Evolutionary conservation across 2,113 vertebrate genomes (phyloP), one percentile per base, ranked within the genome.

Genomic region (Lota lota): DNA sequence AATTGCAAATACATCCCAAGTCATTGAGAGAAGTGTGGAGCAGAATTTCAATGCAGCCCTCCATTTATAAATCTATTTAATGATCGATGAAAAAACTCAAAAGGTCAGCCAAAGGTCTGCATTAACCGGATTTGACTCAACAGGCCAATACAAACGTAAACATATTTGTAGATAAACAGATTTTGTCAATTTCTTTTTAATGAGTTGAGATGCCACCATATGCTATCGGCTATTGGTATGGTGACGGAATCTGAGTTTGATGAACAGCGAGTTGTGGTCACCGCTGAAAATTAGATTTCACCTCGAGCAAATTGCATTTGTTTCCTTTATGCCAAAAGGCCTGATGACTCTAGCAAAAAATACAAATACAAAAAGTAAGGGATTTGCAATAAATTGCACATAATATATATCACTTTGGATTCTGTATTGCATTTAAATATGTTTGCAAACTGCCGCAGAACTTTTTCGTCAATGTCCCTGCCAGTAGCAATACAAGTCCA

Each of bases 311-410:
- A 72, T 56, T 50, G 67, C 58, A 73, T 77, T 63, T 72, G 20
- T 72, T 66, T 50, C 67, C 20, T 24, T 68, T 63, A 71, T 63
- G 69, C 69, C 69, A 60, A 28, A 68, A 80, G 73, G 67, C 40
- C 73, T 79, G 73, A 68, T 67, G 75, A 68, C 79, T 74, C 67
- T 24, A 22, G 63, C 10, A 11, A 51, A 66, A 73, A 80, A 69
- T 63, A 33, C 12, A 47, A 47, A 47, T 47, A 14, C 8, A 11
- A 12, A 47, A 47, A 47, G 73, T 79, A 65, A 18, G 22, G 71
- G 83, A 58, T 82, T 79, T 82, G 76, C 74, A 76, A 72, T 64
- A 64, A 80, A 82, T 83, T 82, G 28, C 75, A 80, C 66, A 72
- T 81, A 82, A 47, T 77, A 75, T 69, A 68, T 69, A 17, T 3